Conservation (phyloP, 2,888 invertebrate genomes). For the Zhuqinia jingwanae region DNA sequence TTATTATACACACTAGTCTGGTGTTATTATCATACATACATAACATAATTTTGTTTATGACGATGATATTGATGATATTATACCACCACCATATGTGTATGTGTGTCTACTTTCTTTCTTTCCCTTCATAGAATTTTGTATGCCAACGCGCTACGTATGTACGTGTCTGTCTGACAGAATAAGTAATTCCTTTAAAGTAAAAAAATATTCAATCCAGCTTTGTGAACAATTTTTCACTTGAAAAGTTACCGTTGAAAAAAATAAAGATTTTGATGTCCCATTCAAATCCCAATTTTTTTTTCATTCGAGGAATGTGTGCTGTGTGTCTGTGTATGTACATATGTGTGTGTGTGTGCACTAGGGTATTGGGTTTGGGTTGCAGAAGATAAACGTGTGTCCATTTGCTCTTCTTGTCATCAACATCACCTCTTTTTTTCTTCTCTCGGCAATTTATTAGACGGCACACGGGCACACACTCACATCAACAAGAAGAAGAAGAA, state of each 20-base stretch:
- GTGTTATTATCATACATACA: too few species aligned
- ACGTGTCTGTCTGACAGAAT: constrained; percentile 45
- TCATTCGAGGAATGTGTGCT: constrained; percentile 11
- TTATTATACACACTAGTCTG: too few species aligned
- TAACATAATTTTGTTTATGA: too few species aligned
- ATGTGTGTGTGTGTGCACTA: not conserved
- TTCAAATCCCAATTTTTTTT: constrained; percentile 59
- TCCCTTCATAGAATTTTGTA: not conserved
- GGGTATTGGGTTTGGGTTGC: constrained; percentile 24
- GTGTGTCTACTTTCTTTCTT: constrained; percentile 14
- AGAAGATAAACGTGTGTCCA: constrained; percentile 55
- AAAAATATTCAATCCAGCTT: constrained; percentile 58
- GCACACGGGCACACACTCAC: not conserved
- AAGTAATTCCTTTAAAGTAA: constrained; percentile 48
- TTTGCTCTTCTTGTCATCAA: constrained; percentile 62
- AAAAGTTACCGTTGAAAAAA: constrained; percentile 55
- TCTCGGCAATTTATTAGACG: constrained; percentile 58
- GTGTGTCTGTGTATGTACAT: too few species aligned
- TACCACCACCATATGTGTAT: too few species aligned
- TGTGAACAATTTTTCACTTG: constrained; percentile 49
- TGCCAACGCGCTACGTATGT: not conserved
- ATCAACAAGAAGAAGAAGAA: too few species aligned
- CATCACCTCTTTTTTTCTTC: constrained; percentile 44
- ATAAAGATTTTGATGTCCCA: constrained; percentile 48
- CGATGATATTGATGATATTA: too few species aligned